Evolutionary conservation across 2,113 vertebrate species (phyloP).

Genomic region (Sturnira hondurensis): DNA sequence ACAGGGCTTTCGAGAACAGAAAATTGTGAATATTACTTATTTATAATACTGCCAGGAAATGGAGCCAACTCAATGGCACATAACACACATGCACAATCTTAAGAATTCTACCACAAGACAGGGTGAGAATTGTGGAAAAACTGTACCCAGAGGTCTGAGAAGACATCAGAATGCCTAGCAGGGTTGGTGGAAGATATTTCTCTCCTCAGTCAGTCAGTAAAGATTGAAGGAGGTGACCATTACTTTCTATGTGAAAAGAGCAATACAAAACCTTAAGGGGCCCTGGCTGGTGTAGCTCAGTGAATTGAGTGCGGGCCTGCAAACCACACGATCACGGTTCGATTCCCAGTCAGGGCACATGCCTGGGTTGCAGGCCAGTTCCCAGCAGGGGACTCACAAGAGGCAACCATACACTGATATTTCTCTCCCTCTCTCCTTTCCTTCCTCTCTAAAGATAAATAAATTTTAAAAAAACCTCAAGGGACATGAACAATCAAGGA

Average conservation of each 20-base stretch:
- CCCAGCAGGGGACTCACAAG: no score
- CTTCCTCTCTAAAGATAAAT: no score
- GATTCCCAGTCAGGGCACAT: no score
- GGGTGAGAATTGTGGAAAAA: neutral
- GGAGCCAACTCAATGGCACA: neutral
- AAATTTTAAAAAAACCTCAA: no score
- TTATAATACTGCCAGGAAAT: neutral
- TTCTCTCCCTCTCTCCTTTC: no score
- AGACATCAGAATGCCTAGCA: neutral
- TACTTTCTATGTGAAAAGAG: neutral
- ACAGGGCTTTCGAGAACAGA: neutral
- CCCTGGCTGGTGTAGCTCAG: no score
- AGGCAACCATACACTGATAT: no score
- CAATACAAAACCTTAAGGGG: neutral
- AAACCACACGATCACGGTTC: no score
- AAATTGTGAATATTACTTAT: neutral
- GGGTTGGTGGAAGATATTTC: neutral
- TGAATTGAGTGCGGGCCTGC: no score
- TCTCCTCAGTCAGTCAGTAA: neutral
- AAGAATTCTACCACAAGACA: neutral
- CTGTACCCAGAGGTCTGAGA: neutral
- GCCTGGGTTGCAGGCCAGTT: no score
- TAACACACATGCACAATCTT: neutral
- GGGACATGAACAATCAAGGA: neutral
- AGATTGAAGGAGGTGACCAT: neutral